Conservation (phyloP, 2,113 vertebrate genomes). For the Dasyornis broadbenti region DNA sequence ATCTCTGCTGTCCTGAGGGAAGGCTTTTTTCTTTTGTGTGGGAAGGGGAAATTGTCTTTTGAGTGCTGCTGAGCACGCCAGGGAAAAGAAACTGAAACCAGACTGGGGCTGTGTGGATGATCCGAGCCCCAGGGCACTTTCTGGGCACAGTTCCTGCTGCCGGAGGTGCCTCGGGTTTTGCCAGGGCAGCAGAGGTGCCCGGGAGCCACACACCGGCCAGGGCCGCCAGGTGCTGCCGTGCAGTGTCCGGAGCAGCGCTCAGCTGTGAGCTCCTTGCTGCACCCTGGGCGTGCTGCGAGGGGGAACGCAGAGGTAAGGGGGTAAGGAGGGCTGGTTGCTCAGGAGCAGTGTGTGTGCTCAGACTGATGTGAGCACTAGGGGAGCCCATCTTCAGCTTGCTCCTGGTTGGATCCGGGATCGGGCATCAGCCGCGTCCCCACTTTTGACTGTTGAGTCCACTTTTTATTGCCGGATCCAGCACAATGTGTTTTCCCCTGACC, state of each 20-base stretch:
- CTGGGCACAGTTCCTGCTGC: background rate
- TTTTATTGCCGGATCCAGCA: background rate
- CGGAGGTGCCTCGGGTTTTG: accelerated
- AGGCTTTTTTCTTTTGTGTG: background rate
- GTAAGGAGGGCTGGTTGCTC: accelerated
- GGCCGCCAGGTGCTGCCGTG: accelerated
- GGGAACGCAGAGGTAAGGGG: too few relatives aligned
- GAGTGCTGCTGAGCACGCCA: accelerated
- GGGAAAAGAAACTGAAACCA: constrained; percentile 27
- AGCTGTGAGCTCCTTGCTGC: background rate
- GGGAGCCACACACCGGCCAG: background rate
- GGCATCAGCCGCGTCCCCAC: accelerated
- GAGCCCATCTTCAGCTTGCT: background rate
- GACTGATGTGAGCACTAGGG: accelerated
- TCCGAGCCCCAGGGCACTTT: accelerated
- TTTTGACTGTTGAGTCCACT: background rate
- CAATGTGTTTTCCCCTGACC: accelerated
- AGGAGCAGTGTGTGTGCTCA: accelerated
- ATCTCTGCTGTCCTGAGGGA: background rate
- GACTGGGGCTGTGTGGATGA: accelerated
- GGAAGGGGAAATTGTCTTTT: background rate
- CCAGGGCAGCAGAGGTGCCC: background rate
- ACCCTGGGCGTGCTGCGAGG: background rate
- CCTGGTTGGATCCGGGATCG: accelerated
- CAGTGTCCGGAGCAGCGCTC: background rate